These are phyloP conservation scores for Monochamus alternatus DNA, from an alignment of 2,888 invertebrate genomes.

Conservation along the genomic window DNA sequence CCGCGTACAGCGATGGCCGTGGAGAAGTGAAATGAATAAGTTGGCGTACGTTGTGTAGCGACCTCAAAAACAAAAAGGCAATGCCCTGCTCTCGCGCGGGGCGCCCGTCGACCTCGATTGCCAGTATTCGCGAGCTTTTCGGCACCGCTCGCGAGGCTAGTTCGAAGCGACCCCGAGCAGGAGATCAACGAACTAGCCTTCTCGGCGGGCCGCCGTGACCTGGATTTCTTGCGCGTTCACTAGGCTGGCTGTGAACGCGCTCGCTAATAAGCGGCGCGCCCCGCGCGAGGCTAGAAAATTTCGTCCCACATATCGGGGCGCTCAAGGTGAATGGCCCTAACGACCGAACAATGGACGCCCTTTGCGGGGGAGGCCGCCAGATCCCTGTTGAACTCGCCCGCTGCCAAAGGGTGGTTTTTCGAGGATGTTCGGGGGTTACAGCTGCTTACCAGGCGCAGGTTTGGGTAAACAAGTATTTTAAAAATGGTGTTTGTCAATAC, in stretches of 20 bases:
- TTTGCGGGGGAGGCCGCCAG: conserved; percentile 41
- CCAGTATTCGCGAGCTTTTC: conserved; percentile 58
- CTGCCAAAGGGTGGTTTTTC: conserved; percentile 18
- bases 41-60: conserved; percentile 60
- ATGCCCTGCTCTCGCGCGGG: conserved; percentile 68
- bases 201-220: conserved; percentile 59
- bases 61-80: conserved; percentile 71
- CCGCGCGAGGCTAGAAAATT: conserved; percentile 56
- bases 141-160: conserved; percentile 58
- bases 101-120: conserved; percentile 66
- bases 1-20: conserved; percentile 48
- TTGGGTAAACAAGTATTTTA: conserved; percentile 3
- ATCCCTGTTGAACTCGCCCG: conserved; percentile 10
- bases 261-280: conserved; percentile 27
- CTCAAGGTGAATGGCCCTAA: conserved; percentile 65
- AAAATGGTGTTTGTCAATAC: conserved; percentile 18
- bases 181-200: conserved; percentile 64
- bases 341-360: conserved; percentile 41
- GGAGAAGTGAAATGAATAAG: conserved; percentile 61
- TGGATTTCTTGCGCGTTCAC: conserved; percentile 57
- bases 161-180: conserved; percentile 55
- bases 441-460: conserved; percentile 7
- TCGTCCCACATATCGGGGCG: conserved; percentile 47
- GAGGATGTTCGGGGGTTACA: conserved; percentile 2
- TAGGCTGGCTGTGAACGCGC: conserved; percentile 36